phyloP scores from a whole-genome alignment of 2,888 invertebrate genomes.

The Diarsia dahlii region DNA sequence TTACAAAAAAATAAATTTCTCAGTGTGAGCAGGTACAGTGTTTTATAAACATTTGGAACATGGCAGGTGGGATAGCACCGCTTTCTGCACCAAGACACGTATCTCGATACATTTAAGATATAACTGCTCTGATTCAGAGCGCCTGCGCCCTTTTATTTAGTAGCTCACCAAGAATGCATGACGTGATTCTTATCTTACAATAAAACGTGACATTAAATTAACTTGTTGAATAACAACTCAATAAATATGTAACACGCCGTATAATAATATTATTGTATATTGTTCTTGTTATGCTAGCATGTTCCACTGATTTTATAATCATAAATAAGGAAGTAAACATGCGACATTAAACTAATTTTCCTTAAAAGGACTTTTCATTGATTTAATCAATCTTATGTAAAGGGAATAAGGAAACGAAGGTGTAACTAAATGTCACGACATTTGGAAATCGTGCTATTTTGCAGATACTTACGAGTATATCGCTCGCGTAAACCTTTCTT shows the following conservation, averaged over 20 bases:
- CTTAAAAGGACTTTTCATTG: constrained; percentile 10
- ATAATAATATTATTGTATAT: constrained; percentile 33
- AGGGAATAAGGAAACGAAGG: constrained; percentile 8
- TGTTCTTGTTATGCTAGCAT: constrained; percentile 14
- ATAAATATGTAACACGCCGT: constrained; percentile 50
- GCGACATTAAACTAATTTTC: constrained; percentile 2
- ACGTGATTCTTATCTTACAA: constrained; percentile 37
- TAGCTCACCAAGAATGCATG: constrained; percentile 29
- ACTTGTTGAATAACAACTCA: constrained; percentile 48
- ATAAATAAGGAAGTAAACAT: background rate
- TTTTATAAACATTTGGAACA: background rate
- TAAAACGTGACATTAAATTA: constrained; percentile 49
- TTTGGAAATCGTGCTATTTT: constrained; percentile 14
- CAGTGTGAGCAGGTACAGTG: too few relatives aligned
- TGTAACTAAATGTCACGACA: constrained; percentile 19
- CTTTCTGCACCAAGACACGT: constrained; percentile 15
- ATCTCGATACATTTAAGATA: constrained; percentile 32
- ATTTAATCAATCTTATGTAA: background rate
- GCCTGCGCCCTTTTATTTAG: constrained; percentile 34
- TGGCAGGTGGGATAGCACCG: constrained; percentile 21
- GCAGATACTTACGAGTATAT: constrained; percentile 9
- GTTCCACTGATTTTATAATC: constrained; percentile 22
- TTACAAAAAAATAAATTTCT: too few relatives aligned
- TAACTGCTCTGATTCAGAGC: constrained; percentile 25
- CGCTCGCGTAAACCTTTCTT: constrained; percentile 14